Evolutionary conservation across 2,888 invertebrate species (phyloP).

Genomic region (Spilarctia lutea): DNA sequence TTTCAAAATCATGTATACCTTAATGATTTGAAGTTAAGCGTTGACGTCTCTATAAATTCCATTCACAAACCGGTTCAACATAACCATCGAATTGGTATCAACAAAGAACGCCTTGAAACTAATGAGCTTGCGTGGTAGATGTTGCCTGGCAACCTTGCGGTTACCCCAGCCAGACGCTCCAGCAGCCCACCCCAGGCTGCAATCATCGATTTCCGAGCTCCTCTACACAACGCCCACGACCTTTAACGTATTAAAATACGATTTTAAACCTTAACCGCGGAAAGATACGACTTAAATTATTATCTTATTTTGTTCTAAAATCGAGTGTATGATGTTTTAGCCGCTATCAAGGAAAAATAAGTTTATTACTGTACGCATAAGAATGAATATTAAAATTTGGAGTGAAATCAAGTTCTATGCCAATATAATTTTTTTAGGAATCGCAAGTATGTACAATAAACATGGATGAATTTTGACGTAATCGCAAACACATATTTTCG

Average conservation of each 20-base stretch:
- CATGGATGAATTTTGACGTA: background rate
- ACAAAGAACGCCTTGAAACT: slow-evolving; percentile 16
- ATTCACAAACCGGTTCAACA: slow-evolving; percentile 12
- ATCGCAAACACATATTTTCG: background rate
- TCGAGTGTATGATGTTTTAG: slow-evolving; percentile 17
- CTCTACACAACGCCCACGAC: slow-evolving; percentile 20
- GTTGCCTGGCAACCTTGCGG: slow-evolving; percentile 48
- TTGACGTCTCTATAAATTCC: background rate
- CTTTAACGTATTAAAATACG: background rate
- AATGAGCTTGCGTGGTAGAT: slow-evolving; percentile 40
- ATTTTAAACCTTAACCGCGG: slow-evolving; percentile 23
- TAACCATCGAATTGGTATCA: background rate
- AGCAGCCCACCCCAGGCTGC: slow-evolving; percentile 47
- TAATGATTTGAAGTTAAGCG: slow-evolving; percentile 2
- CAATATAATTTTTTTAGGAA: slow-evolving; percentile 23
- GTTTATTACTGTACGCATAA: slow-evolving; percentile 23
- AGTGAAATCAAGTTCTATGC: slow-evolving; percentile 8
- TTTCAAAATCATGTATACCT: background rate
- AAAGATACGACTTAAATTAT: slow-evolving; percentile 14
- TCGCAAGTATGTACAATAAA: background rate
- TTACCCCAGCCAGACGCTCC: slow-evolving; percentile 36
- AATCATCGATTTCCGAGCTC: slow-evolving; percentile 44
- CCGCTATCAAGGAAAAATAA: slow-evolving; percentile 28
- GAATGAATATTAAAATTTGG: slow-evolving; percentile 25
- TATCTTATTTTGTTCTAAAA: slow-evolving; percentile 12